Percentiles rank a stretch among this genome's conserved stretches.
phyloP scores from a whole-genome alignment of 2,888 invertebrate genomes.

The Drosophila anomalipes region DNA sequence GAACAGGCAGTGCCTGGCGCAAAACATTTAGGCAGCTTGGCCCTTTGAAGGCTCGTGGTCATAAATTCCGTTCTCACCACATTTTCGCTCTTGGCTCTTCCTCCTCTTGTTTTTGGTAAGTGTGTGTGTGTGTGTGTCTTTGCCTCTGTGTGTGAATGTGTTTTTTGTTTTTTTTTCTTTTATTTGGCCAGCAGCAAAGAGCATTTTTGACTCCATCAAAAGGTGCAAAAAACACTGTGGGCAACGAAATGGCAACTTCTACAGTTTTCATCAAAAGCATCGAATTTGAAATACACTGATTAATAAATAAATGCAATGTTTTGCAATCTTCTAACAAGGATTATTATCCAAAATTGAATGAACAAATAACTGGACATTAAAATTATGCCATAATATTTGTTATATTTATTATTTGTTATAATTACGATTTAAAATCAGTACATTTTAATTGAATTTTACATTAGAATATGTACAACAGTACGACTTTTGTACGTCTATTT shows the following conservation, averaged over 20 bases:
- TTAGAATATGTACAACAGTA: neutral
- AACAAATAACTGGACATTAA: neutral
- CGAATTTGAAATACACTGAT: constrained; percentile 41
- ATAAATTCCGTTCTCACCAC: constrained; percentile 83
- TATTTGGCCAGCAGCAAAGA: constrained; percentile 54
- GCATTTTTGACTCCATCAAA: constrained; percentile 51
- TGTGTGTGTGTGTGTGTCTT: constrained; percentile 20
- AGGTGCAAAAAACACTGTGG: constrained; percentile 55
- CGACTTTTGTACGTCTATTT: neutral
- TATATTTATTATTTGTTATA: neutral
- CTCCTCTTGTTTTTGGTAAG: constrained; percentile 12
- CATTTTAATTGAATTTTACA: neutral
- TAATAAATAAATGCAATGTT: neutral
- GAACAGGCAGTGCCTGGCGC: constrained; percentile 42
- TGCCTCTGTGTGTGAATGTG: neutral
- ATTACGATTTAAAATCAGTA: neutral
- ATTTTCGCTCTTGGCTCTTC: constrained; percentile 52
- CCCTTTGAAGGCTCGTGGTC: constrained; percentile 79
- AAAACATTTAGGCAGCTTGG: constrained; percentile 70
- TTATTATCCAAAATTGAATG: neutral
- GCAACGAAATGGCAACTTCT: constrained; percentile 34
- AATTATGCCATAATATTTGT: too few relatives aligned
- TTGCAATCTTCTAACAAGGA: neutral
- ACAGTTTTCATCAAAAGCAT: neutral
- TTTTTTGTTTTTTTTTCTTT: constrained; percentile 12